A percentile compares a stretch with the other conserved stretches of the same genome.
phyloP scores from a whole-genome alignment of 2,888 invertebrate genomes.

The Hetaerina titia region DNA sequence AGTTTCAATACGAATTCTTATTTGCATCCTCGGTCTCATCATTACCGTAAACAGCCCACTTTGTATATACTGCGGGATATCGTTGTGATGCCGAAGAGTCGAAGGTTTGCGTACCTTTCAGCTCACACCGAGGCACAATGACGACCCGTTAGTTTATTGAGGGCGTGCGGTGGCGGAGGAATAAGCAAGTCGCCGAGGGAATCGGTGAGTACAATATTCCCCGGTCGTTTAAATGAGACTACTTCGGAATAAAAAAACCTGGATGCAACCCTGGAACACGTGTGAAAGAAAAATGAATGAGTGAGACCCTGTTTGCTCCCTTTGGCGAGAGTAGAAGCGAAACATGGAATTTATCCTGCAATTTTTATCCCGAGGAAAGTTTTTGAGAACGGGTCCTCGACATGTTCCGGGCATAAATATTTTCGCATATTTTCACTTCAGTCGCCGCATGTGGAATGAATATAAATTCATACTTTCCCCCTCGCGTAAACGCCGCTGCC shows the following conservation, averaged over 20 bases:
- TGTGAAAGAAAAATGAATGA: constrained; percentile 7
- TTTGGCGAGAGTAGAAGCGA: not conserved
- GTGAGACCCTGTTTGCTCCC: not conserved
- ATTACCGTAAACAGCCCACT: not conserved
- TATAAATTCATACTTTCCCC: constrained; percentile 9
- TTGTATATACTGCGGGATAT: not conserved
- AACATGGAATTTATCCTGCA: not conserved
- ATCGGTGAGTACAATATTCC: not conserved
- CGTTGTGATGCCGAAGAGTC: not conserved
- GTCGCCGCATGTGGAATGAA: constrained; percentile 26
- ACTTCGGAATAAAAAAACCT: not conserved
- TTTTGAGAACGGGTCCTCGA: not conserved
- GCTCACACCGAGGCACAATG: not conserved
- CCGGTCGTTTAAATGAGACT: not conserved
- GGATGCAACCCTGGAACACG: not conserved
- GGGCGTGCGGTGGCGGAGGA: not conserved
- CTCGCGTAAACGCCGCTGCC: not conserved
- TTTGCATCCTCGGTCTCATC: no score
- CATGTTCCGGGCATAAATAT: constrained; percentile 21
- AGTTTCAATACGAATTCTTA: no score
- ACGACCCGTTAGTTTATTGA: not conserved
- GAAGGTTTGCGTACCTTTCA: not conserved
- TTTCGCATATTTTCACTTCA: constrained; percentile 32
- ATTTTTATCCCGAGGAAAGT: constrained; percentile 21
- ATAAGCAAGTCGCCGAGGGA: not conserved